These are phyloP conservation scores for Chiloscyllium punctatum DNA, from an alignment of 2,797 vertebrate genomes.

Conservation along the genomic window DNA sequence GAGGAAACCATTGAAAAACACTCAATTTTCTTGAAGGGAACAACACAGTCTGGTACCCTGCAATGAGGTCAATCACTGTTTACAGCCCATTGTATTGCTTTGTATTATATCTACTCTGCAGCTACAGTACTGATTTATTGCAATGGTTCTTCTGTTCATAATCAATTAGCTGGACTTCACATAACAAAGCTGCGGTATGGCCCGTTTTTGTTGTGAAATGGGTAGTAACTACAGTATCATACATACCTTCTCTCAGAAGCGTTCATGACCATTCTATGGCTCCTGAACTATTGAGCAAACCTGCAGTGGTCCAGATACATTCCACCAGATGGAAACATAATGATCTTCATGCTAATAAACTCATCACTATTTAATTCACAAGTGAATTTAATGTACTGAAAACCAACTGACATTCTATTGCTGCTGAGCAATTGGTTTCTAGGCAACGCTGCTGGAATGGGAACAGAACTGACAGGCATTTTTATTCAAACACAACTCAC, in stretches of 20 bases:
- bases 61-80: neutral
- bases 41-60: too few relatives aligned
- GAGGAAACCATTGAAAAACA: neutral
- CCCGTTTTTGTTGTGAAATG: neutral
- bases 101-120: neutral
- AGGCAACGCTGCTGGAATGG: slow-evolving; percentile 2
- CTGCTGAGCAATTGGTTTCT: slow-evolving; percentile 19
- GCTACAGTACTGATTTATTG: neutral
- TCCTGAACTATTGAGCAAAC: neutral
- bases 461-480: neutral
- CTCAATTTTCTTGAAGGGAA: neutral
- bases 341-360: slow-evolving; percentile 2
- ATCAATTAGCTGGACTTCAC: neutral
- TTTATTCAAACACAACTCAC: slow-evolving; percentile 26
- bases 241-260: neutral
- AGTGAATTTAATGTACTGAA: slow-evolving; percentile 4
- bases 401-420: neutral
- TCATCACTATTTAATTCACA: slow-evolving; percentile 4
- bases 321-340: neutral
- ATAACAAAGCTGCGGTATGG: neutral
- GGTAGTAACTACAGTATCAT: neutral
- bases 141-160: neutral
- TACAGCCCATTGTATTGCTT: neutral
- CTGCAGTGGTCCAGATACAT: neutral
- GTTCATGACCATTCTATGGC: neutral